These are phyloP conservation scores for Eucera pruinosa DNA, from an alignment of 2,888 invertebrate genomes.

Conservation along the genomic window DNA sequence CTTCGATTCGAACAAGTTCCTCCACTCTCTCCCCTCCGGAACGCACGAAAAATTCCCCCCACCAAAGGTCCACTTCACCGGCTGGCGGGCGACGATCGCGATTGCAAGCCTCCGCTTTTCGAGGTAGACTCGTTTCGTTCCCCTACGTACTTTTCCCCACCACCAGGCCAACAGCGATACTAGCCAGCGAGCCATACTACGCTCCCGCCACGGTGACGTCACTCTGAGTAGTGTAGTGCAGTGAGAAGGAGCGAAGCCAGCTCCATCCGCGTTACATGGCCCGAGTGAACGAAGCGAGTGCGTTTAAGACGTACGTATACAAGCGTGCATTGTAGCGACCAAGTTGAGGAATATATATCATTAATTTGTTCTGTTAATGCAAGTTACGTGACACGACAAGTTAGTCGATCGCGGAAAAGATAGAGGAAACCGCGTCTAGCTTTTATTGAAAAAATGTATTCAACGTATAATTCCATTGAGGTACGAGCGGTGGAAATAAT, in stretches of 20 bases:
- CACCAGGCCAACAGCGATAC: constrained; percentile 64
- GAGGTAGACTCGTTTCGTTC: constrained; percentile 82
- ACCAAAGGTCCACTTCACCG: constrained; percentile 53
- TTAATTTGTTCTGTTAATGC: constrained; percentile 32
- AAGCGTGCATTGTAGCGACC: constrained; percentile 56
- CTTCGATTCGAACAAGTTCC: constrained; percentile 75
- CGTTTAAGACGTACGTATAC: constrained; percentile 62
- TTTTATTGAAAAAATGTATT: constrained; percentile 37
- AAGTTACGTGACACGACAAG: constrained; percentile 46
- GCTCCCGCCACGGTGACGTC: constrained; percentile 85
- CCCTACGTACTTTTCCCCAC: constrained; percentile 76
- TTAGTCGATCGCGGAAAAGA: constrained; percentile 38
- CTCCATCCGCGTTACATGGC: constrained; percentile 81
- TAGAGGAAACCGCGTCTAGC: constrained; percentile 46
- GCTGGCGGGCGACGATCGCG: constrained; percentile 70
- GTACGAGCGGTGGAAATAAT: constrained; percentile 37
- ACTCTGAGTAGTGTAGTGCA: constrained; percentile 85
- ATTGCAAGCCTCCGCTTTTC: constrained; percentile 68
- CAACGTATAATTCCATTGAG: constrained; percentile 38
- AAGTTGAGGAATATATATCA: constrained; percentile 37
- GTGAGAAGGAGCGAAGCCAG: constrained; percentile 83
- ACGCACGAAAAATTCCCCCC: constrained; percentile 58
- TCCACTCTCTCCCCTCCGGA: constrained; percentile 49
- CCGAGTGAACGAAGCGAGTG: constrained; percentile 72
- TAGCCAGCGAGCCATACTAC: constrained; percentile 82